Base-by-base conservation (phyloP, 2,888 invertebrate genomes). In the Bombylius major region DNA sequence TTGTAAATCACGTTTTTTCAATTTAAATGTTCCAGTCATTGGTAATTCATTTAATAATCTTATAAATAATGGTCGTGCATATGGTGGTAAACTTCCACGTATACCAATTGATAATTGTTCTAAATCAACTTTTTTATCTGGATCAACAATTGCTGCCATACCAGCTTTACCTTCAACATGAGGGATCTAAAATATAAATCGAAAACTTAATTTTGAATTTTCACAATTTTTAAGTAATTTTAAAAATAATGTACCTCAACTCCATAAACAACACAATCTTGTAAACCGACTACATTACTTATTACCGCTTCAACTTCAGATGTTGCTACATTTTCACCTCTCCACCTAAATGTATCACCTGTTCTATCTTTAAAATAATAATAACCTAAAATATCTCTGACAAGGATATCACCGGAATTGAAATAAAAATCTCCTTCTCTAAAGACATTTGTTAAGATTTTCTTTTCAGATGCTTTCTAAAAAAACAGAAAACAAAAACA, bases 321-420 rank as follows among this genome's bases (percentile, higher is more conserved):
- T 1, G 97, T 97, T 56, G 96, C 88, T 1, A 98, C 95, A 71
- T 98, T 98, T 77, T 99, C 97, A 13, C 98, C 97, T 69, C 91
- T 87, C 94, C 94, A 95, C 66, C 83, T 79, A 75, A 85, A 89
- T 0, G 89, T 89, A 72, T 89, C 89, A 4, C 89, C 89, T 52
- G 86, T 87, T 69, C 97, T 82, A 75, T 97, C 97, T 64, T 84
- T 87, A 78, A 97, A 97, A 76, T 83, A 96, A 68, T 90, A 83
- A 75, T 92, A 95, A 47, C 96, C 96, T n/a, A 87, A 78, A 63
- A 94, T 87, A 72, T 98, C 96, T 76, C 86, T 85, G 46, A 89
- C 83, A 61, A 97, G 75, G 65, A 97, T 82, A 76, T 98, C 97
- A 56, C 89, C 87, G 54, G 93, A 88, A 65, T 96, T 85, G 73